These are phyloP conservation scores for Phylloscopus whistleri DNA, from an alignment of 2,113 vertebrate genomes.

Conservation along the genomic window DNA sequence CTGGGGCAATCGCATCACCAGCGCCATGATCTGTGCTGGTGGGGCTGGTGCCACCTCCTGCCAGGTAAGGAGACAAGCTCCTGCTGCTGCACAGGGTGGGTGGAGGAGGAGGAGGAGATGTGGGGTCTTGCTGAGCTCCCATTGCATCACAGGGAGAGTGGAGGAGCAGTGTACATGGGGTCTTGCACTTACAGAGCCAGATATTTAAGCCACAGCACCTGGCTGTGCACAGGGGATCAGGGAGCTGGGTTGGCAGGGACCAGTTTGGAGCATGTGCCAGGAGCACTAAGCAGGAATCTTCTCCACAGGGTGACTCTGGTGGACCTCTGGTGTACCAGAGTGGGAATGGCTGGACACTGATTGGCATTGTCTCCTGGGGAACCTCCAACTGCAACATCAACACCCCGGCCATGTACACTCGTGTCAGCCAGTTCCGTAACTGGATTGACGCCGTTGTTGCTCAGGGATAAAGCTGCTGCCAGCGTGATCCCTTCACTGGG, in stretches of 20 bases:
- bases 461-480: not conserved
- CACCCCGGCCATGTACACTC: not conserved
- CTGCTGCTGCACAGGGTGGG: not conserved
- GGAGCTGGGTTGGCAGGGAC: not conserved
- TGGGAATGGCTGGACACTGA: not conserved
- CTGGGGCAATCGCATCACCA: constrained; percentile 33
- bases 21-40: not conserved
- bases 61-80: not conserved
- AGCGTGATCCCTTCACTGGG: fast-evolving
- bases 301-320: constrained; percentile 7
- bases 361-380: constrained; percentile 40
- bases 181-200: not conserved
- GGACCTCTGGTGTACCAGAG: constrained; percentile 22
- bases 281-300: not conserved
- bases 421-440: constrained; percentile 3
- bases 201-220: not conserved
- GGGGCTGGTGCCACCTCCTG: not conserved
- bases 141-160: not conserved
- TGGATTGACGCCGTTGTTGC: not conserved
- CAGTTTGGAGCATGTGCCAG: not conserved
- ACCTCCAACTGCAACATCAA: not conserved
- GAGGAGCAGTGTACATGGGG: not conserved
- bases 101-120: not conserved
- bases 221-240: fast-evolving
- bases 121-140: fast-evolving